Evolutionary conservation across 2,113 vertebrate species (phyloP), one percentile per base, ranked within the genome.

Genomic region (Rousettus leschenaultii): DNA sequence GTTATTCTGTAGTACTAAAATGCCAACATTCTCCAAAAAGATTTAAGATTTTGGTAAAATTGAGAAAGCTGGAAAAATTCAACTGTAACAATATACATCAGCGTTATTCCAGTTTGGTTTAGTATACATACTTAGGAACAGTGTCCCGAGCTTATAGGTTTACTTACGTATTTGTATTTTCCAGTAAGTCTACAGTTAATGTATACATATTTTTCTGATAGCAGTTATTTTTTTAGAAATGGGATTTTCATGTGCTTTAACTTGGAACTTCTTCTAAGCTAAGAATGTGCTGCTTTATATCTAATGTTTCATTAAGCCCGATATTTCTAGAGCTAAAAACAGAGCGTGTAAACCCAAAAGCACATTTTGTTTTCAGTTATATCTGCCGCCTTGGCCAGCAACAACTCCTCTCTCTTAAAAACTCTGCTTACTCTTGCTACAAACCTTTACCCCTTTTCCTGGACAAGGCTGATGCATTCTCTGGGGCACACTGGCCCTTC

Each of bases 61-160:
- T 95, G 35, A 91, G 82, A 96, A 91, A 78, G 45, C 6, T 68
- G 55, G 18, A 82, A 94, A 95, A 90, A 91, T 51, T 57, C 33
- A 74, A 66, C 30, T 59, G 53, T 43, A 75, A 95, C 19, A 93
- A 93, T 51, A 78, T 84, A 84, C 5, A 86, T 16, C 0, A 51
- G 43, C 18, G 57, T 51, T 40, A 89, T 28, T 53, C 11, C 38
- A 38, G 33, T 63, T 38, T 63, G 16, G 26, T 7, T 77, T 15
- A 21, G 51, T 24, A 65, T 24, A 45, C 14, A 40, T 35, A 88
- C n/a, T 78, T 18, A 48, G n/a, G 13, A 75, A 86, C 35, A 70
- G n/a, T 6, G 7, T 45, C 22, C 40, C 24, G 16, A 79, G 24
- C 79, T 63, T 59, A 4, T 3, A 74, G 38, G 19, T 45, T 75